Evolutionary conservation across 2,797 vertebrate species (phyloP).

Genomic region (Phrynocephalus forsythii): DNA sequence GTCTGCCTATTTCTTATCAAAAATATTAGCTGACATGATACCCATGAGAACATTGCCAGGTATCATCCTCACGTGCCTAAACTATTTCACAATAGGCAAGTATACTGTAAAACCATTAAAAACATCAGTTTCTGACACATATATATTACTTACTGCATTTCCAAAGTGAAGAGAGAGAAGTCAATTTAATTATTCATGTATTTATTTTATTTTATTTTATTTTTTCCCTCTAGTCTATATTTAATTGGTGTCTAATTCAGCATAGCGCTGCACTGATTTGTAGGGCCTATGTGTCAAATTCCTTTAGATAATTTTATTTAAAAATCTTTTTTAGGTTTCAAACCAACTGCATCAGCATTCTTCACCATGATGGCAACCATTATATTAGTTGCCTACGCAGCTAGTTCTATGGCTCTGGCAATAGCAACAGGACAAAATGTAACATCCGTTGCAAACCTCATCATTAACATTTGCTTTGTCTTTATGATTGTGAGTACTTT

Average conservation of each 20-base stretch:
- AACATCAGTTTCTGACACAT: background rate
- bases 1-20: conserved; percentile 89
- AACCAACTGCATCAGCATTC: conserved; percentile 74
- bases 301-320: background rate
- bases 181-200: background rate
- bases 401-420: conserved; percentile 84
- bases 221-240: no score
- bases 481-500: conserved; percentile 88
- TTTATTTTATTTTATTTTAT: no score
- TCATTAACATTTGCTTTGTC: conserved; percentile 85
- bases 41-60: conserved; percentile 82
- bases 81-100: conserved; percentile 83
- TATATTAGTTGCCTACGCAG: conserved; percentile 80
- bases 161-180: background rate
- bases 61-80: conserved; percentile 81
- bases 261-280: background rate
- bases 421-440: conserved; percentile 86
- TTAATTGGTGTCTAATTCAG: background rate
- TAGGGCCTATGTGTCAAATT: background rate
- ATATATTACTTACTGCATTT: background rate
- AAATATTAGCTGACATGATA: conserved; percentile 85
- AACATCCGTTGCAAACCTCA: conserved; percentile 83
- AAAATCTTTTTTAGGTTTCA: conserved; percentile 78
- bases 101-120: background rate
- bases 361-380: conserved; percentile 84